Evolutionary conservation across 2,888 invertebrate genomes (phyloP).

Genomic region (Trissolcus japonicus): DNA sequence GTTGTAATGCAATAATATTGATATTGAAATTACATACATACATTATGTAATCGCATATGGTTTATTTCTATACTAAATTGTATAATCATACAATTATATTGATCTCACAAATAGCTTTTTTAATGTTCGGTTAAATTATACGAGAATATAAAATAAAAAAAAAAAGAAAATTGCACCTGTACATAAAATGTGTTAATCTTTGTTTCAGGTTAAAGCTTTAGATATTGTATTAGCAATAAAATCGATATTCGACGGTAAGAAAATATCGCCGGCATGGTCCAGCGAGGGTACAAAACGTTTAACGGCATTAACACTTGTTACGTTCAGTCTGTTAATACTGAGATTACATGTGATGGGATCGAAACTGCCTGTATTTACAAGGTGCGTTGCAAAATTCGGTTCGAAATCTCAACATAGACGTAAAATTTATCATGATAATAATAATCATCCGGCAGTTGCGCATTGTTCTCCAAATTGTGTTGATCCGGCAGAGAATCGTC

Average conservation of each 20-base stretch:
- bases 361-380: slow-evolving; percentile 95
- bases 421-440: too few species aligned
- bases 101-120: too few species aligned
- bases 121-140: too few species aligned
- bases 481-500: slow-evolving; percentile 30
- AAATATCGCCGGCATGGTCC: slow-evolving; percentile 78
- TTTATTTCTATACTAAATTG: too few species aligned
- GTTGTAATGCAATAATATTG: too few species aligned
- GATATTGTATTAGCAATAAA: slow-evolving; percentile 78
- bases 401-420: neutral
- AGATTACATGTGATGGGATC: slow-evolving; percentile 97
- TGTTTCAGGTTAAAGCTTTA: slow-evolving; percentile 71
- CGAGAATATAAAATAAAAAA: too few species aligned
- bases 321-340: slow-evolving; percentile 87
- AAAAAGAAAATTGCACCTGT: too few species aligned
- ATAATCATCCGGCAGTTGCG: neutral
- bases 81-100: too few species aligned
- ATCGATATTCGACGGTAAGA: slow-evolving; percentile 77
- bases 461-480: slow-evolving; percentile 28
- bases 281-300: slow-evolving; percentile 86
- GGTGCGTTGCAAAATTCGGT: slow-evolving; percentile 76
- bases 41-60: too few species aligned
- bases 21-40: too few species aligned
- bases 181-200: neutral
- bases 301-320: slow-evolving; percentile 87